phyloP scores from a whole-genome alignment of 1,140 invertebrate genomes.

The Rhynchophorus ferrugineus region DNA sequence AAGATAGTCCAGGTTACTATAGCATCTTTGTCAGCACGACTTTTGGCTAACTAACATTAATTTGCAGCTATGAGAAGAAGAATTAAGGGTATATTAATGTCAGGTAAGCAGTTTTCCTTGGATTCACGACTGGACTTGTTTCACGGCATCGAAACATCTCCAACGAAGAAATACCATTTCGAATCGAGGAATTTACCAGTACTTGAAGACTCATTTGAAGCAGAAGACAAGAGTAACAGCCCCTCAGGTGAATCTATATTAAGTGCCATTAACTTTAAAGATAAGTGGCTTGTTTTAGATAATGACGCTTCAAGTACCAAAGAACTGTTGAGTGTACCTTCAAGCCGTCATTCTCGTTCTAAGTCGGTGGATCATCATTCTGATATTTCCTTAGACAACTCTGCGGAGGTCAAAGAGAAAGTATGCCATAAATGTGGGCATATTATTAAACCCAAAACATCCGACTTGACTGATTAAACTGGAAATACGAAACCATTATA shows the following conservation, averaged over 20 bases:
- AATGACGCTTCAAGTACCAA: conserved; percentile 14
- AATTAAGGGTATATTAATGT: conserved; percentile 78
- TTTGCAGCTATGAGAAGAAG: conserved; percentile 65
- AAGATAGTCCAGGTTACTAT: conserved; percentile 70
- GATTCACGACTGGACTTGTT: conserved; percentile 87
- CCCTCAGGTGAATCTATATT: conserved; percentile 22
- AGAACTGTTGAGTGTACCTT: conserved; percentile 21
- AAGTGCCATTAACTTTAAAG: background rate
- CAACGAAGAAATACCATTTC: conserved; percentile 30
- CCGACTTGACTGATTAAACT: background rate
- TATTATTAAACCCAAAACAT: conserved; percentile 7
- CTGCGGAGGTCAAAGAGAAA: conserved; percentile 15
- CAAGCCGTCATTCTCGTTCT: conserved; percentile 24
- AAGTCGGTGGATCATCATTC: conserved; percentile 35
- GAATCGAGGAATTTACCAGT: conserved; percentile 46
- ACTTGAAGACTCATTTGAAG: conserved; percentile 45
- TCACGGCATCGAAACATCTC: conserved; percentile 51
- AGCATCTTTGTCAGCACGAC: background rate
- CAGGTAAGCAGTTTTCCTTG: conserved; percentile 82
- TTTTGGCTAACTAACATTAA: too few relatives aligned
- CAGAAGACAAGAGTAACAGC: conserved; percentile 31
- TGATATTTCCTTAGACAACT: conserved; percentile 20
- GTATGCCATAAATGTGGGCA: conserved; percentile 38
- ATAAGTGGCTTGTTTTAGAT: conserved; percentile 14
- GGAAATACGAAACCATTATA: background rate